Evolutionary conservation across 2,888 invertebrate genomes (phyloP), one percentile per base, ranked within the genome.

Genomic region (Aphodius granarius): DNA sequence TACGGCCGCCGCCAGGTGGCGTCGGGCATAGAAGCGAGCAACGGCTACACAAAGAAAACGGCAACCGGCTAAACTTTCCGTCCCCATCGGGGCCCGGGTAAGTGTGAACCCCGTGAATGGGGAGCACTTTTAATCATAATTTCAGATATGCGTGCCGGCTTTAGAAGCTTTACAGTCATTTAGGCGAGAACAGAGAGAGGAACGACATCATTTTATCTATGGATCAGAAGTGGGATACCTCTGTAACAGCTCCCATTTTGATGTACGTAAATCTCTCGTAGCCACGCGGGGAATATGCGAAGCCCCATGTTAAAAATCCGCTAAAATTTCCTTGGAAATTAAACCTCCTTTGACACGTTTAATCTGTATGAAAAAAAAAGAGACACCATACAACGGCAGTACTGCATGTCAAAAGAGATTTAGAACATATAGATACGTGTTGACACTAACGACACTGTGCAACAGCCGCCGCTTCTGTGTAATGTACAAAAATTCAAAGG

Each of bases 281-380:
- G 70, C 66, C 66, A 65, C 82, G 78, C 79, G 80, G 80, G 79
- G 76, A 80, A 83, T 83, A 84, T 83, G 83, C 80, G 86, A 86
- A 86, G 83, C 85, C 85, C 84, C 82, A 83, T 83, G 82, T 83
- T 84, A 84, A 86, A 85, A 86, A 86, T 86, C 83, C 86, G 84
- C 86, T 86, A 86, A 86, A 86, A 86, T 86, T 86, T 86, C 85
- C 84, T 86, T 86, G 86, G 83, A 87, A 86, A 87, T 86, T 87
- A 86, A 86, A 86, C 86, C 85, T 84, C 85, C 86, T 87, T 86
- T 86, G 86, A 85, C 85, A 85, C 85, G 84, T 85, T 85, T 85
- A 86, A 86, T 86, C 86, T 85, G 83, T 20, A 20, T 68, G 68
- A 68, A 20, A 68, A 65, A 65, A 65, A 68, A 43, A 43, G 43